Evolutionary conservation across 2,113 vertebrate species (phyloP).

Genomic region (Pycnonotus jocosus): DNA sequence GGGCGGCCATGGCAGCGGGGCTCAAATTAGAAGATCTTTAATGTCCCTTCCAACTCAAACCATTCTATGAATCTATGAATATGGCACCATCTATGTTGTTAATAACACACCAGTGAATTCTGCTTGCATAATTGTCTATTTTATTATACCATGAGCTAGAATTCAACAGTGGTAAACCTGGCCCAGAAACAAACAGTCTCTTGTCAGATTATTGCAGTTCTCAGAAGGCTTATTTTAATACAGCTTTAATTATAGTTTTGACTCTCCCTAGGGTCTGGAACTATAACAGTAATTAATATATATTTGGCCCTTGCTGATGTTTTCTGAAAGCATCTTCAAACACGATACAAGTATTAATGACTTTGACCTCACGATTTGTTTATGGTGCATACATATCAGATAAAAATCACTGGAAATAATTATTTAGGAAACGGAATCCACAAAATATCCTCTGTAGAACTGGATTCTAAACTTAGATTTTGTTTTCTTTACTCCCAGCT

Average conservation of each 20-base stretch:
- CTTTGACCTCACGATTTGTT: not conserved
- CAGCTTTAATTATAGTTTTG: not conserved
- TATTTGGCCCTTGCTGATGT: not conserved
- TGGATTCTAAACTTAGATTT: not conserved
- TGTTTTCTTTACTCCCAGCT: not conserved
- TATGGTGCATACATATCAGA: not conserved
- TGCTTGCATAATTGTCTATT: not conserved
- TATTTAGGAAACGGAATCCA: not conserved
- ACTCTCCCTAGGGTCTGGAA: not conserved
- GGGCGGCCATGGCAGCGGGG: rapidly evolving
- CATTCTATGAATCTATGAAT: not conserved
- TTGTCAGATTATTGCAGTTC: not conserved
- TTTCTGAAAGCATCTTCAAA: not conserved
- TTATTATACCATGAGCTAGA: not conserved
- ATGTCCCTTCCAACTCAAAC: not conserved
- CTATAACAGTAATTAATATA: not conserved
- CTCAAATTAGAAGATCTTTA: not conserved
- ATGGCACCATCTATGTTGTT: not conserved
- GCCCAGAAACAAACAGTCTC: not conserved
- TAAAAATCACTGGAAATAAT: not conserved
- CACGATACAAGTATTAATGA: not conserved
- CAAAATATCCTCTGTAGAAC: not conserved
- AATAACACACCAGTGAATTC: not conserved
- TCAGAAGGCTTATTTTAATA: not conserved
- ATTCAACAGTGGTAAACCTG: not conserved